These are phyloP conservation scores for Spea hammondii DNA, from an alignment of 2,797 vertebrate genomes.

Conservation along the genomic window DNA sequence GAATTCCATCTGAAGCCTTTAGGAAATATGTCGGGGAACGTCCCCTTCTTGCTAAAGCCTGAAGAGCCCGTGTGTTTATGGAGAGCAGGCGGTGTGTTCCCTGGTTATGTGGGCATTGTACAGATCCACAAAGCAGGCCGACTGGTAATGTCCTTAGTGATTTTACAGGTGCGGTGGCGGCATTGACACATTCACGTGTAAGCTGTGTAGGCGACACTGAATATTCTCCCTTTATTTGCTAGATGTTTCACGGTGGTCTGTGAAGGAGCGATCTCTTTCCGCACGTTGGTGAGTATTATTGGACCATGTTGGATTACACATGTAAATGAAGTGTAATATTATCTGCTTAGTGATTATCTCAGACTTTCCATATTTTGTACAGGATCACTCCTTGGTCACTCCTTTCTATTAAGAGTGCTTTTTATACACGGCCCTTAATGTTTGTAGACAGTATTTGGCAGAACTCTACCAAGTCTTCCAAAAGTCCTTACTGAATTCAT, in stretches of 20 bases:
- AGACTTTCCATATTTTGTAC: too few relatives aligned
- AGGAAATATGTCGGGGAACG: background rate
- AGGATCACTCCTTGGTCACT: too few relatives aligned
- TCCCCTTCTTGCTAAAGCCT: conserved; percentile 26
- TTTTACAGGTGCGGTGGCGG: background rate
- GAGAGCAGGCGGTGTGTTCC: conserved; percentile 44
- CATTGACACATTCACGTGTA: background rate
- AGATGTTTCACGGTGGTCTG: conserved; percentile 19
- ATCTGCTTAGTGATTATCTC: too few relatives aligned
- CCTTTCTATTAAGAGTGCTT: too few relatives aligned
- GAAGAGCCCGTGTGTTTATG: conserved; percentile 36
- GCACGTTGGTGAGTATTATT: conserved; percentile 21
- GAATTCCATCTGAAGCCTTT: background rate
- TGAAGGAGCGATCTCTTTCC: background rate
- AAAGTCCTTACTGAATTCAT: too few relatives aligned
- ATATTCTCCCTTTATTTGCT: background rate
- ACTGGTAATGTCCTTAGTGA: conserved; percentile 34
- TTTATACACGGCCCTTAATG: too few relatives aligned
- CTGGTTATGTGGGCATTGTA: conserved; percentile 50
- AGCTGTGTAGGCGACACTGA: too few relatives aligned
- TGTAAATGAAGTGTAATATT: too few relatives aligned
- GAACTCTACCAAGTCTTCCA: too few relatives aligned
- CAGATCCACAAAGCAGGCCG: conserved; percentile 51
- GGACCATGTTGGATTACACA: background rate
- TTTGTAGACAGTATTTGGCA: too few relatives aligned